Evolutionary conservation across 1,140 invertebrate genomes (phyloP), one percentile per base, ranked within the genome.

Genomic region (Drosophila kikkawai): DNA sequence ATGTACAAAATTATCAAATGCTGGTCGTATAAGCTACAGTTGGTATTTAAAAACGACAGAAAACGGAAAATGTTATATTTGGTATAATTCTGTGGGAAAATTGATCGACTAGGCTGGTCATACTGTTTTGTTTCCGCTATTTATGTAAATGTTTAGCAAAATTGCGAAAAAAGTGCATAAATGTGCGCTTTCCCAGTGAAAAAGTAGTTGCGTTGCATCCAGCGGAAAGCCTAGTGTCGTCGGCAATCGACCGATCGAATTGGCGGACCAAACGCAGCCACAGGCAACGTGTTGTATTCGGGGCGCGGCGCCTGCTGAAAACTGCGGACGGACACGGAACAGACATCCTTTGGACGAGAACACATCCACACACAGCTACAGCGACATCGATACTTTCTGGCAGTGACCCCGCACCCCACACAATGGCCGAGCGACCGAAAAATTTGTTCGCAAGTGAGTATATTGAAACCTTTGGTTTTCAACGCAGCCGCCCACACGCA

Each of bases 401-500:
- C 41, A 61, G 59, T 34, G 26, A 45, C 17, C 17, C 42, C 36
- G 47, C 44, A 50, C 17, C 44, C 29, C 17, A 69, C 36, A 79
- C 53, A 76, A 92, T 92, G 91, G 91, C 91, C 44, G 91, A 92
- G 65, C 82, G 91, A 77, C 91, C 91, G 32, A 92, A 91, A 61
- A 92, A 92, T 91, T 82, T 92, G 58, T 92, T 92, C 80, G 83
- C 91, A 59, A 92, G 91, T 92, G 57, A 92, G 86, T 88, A 80
- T 79, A 71, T 29, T n/a, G 29, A 36, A 51, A 26, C 53, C 19
- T 37, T 39, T 15, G 34, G 68, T 48, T 39, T 29, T 32, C 36
- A 60, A 47, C 65, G 59, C 63, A 67, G 61, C 85, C 86, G 68
- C 77, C 57, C 50, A 77, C 57, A 68, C 42, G 68, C 32, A 57